Base-by-base conservation (phyloP, 1,140 invertebrate genomes). In the Drosophila teissieri region DNA sequence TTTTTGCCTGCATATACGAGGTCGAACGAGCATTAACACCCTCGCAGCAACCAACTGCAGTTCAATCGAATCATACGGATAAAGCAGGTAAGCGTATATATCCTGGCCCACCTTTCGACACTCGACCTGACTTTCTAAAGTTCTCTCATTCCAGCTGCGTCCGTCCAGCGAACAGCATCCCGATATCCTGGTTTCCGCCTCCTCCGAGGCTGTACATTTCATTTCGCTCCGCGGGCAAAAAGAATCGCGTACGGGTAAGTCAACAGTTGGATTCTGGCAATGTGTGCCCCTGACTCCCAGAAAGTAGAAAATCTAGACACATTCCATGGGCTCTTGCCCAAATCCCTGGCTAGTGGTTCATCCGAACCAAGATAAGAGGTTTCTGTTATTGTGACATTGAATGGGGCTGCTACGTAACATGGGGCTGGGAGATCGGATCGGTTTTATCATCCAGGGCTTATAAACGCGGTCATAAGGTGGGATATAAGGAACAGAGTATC, bases 21-120 rank as follows among this genome's bases (percentile, higher is more conserved):
- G 73, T 76, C 61, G 73, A 46, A 58, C 72, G 39, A 19, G 15
- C 48, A 52, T 73, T 53, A 75, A 58, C 72, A 75, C 72, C 73
- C 72, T 76, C 48, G 27, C 46, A 52, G 17, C 49, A 36, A 52
- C 49, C 65, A 24, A 37, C 44, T 14, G 19, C 19, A 8, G 53
- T 58, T 62, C 14, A 73, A 62, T 40, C 31, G 4, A 58, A 49
- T 31, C 27, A 31, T 31, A 31, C 46, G 60, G 19, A 48, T 22
- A 34, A 27, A 34, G 15, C 61, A 76, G 73, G 73, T 76, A 75
- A 76, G 73, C 37, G 14, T 12, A 5, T 2, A n/a, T 17, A 15
- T 34, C 22, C n/a, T 31, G 15, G 7, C 8, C 8, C 19, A 27
- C 10, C 31, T 11, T 17, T 37, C 24, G 34, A 14, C 36, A 37